phyloP scores from a whole-genome alignment of 2,888 invertebrate species.

The Drosophila tanythrix region DNA sequence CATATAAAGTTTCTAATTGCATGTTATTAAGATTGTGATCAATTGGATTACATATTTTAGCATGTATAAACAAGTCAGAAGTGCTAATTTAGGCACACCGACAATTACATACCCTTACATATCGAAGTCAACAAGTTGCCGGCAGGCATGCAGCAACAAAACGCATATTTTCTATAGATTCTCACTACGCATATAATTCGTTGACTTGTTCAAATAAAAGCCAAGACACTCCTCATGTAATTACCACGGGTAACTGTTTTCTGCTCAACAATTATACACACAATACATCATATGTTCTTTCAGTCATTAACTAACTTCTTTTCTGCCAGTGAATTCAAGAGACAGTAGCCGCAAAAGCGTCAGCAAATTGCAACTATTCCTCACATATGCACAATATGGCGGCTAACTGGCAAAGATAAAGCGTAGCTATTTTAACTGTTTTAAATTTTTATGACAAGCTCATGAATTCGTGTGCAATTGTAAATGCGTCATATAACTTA shows the following conservation, averaged over 20 bases:
- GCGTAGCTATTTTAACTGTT: conserved; percentile 52
- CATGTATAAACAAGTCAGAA: not conserved
- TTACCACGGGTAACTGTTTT: not conserved
- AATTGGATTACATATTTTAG: not conserved
- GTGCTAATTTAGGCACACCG: not conserved
- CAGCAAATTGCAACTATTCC: conserved; percentile 24
- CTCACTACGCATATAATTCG: not conserved
- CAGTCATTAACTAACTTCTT: not conserved
- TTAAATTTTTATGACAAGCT: conserved; percentile 73
- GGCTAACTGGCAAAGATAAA: conserved; percentile 50
- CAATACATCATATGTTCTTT: not conserved
- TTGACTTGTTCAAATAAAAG: not conserved
- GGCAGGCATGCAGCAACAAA: not conserved
- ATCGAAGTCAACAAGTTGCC: not conserved
- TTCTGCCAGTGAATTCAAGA: not conserved
- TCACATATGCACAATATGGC: conserved; percentile 35
- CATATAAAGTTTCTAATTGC: not conserved
- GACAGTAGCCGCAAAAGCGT: conserved; percentile 12
- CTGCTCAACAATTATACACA: not conserved
- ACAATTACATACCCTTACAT: not conserved
- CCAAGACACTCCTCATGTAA: not conserved
- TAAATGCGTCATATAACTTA: conserved; percentile 77
- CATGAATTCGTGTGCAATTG: conserved; percentile 77
- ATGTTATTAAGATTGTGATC: not conserved
- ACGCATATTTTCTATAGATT: not conserved